Evolutionary conservation across 2,797 vertebrate species (phyloP).

Genomic region (Galago senegalensis): DNA sequence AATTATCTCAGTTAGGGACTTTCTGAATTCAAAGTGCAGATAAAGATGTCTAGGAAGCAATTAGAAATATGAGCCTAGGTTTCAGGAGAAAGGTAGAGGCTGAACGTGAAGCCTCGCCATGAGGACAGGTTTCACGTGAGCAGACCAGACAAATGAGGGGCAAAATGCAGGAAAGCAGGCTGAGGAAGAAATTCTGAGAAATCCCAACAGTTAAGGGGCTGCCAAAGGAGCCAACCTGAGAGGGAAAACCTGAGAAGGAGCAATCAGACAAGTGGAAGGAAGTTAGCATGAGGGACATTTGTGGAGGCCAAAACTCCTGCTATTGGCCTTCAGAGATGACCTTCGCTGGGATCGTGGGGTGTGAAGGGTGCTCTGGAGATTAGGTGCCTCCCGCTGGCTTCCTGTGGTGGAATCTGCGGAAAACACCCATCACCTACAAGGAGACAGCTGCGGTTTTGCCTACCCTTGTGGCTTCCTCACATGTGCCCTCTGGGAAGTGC

Average conservation of each 20-base stretch:
- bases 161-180: neutral
- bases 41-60: neutral
- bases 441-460: slow-evolving; percentile 4
- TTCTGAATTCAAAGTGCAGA: neutral
- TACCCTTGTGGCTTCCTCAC: neutral
- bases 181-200: neutral
- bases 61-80: neutral
- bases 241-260: neutral
- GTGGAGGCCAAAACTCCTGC: neutral
- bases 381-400: neutral
- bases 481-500: neutral
- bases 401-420: neutral
- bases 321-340: neutral
- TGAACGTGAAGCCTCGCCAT: neutral
- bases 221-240: neutral
- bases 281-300: neutral
- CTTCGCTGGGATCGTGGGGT: neutral
- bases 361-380: neutral
- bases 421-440: neutral
- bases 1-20: neutral
- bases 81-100: neutral
- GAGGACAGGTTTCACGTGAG: neutral
- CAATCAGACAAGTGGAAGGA: neutral
- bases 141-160: neutral
- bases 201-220: neutral